Evolutionary conservation across 2,797 vertebrate genomes (phyloP).

Genomic region (Periophthalmus magnuspinnatus): DNA sequence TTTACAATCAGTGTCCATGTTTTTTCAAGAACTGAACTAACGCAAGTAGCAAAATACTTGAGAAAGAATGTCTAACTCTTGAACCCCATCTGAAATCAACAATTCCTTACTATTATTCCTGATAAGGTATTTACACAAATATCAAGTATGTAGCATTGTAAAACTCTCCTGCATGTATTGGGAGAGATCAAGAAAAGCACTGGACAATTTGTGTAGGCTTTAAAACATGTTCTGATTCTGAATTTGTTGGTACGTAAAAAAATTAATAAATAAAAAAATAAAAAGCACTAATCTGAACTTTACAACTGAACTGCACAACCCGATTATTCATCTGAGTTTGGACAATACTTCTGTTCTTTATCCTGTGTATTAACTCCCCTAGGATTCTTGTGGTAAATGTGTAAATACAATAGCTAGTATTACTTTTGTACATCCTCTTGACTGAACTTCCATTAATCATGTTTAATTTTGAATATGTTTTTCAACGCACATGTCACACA

Average conservation of each 20-base stretch:
- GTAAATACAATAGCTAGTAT: conserved; percentile 71
- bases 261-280: conserved; percentile 25
- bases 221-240: conserved; percentile 1
- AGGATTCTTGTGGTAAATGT: conserved; percentile 76
- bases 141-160: conserved; percentile 60
- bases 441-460: conserved; percentile 28
- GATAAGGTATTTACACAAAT: conserved; percentile 60
- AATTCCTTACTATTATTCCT: conserved; percentile 51
- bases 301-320: conserved; percentile 12
- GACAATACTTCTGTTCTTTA: conserved; percentile 17
- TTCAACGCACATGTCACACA: conserved; percentile 24
- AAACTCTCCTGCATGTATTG: conserved; percentile 62
- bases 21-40: conserved; percentile 47
- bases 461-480: conserved; percentile 25
- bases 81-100: background rate
- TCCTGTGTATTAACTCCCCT: conserved; percentile 65
- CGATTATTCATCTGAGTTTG: conserved; percentile 15
- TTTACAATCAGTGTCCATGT: conserved; percentile 50
- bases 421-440: conserved; percentile 65
- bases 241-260: conserved; percentile 17
- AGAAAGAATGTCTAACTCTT: no score
- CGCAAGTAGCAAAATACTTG: conserved; percentile 40
- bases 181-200: conserved; percentile 25
- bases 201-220: conserved; percentile 13
- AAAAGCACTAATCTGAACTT: conserved; percentile 30